Base-by-base conservation (phyloP, 2,113 vertebrate species). In the Strigops habroptila region DNA sequence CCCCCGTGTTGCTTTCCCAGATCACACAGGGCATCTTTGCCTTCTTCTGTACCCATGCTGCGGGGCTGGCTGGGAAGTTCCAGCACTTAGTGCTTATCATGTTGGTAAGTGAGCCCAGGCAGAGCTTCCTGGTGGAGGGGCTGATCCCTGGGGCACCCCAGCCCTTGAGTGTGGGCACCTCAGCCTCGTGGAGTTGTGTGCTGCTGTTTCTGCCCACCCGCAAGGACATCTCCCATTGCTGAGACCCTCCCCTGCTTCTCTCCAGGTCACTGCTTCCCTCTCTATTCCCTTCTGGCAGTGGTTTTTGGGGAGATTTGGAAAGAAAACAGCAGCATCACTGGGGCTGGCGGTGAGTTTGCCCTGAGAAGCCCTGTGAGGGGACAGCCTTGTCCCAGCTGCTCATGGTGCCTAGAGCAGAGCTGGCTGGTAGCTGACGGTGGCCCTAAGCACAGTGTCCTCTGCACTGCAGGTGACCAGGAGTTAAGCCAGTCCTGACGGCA, bases 11-110 rank as follows among this genome's bases (percentile, higher is more conserved):
- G 51, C 48, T n/a, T 92, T 65, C 60, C 44, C 82, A 99, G 98
- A 97, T 97, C 82, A 96, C 97, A 52, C 97, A 98, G 87, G 97
- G 97, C 55, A 98, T 98, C 80, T 98, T 99, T 89, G 98, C 98
- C 7, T 91, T 98, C 55, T 98, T 98, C 85, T 98, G 98, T 75
- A 98, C 95, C 63, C 97, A 98, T 55, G 98, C 96, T 1, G 97
- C 96, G 2, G 97, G 97, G 35, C 94, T 98, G 39, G 96, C 97
- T 3, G 88, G 93, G 68, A 95, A 97, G 16, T 98, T 98, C 92
- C 98, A 98, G 77, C 95, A 98, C 83, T 93, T 98, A 37, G 89
- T 98, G 27, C 94, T 98, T 90, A 95, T 97, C 91, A 91, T 98
- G 65, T 81, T 98, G 97, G 98, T 98, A 91, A 92, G 96, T 55